phyloP scores from a whole-genome alignment of 37 sponge, comb jelly and placozoan genomes.

The Ephydatia muelleri region DNA sequence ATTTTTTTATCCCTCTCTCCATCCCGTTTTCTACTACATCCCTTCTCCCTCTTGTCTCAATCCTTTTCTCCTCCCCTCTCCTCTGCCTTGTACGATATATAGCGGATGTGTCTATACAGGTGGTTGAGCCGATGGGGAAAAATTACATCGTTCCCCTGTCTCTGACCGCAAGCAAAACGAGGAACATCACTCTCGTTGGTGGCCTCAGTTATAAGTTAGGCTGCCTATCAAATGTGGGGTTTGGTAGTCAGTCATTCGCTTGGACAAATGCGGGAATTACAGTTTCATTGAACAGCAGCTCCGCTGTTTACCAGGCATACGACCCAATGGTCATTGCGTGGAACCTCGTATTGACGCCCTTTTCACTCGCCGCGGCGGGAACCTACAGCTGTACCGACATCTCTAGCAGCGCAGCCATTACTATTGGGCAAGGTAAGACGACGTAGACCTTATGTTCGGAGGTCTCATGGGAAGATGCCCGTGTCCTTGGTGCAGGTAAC shows the following conservation, averaged over 20 bases:
- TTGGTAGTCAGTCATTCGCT: background rate
- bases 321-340: background rate
- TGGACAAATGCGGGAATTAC: background rate
- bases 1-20: background rate
- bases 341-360: background rate
- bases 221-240: background rate
- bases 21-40: too few relatives aligned
- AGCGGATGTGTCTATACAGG: background rate
- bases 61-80: background rate
- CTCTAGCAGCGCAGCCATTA: background rate
- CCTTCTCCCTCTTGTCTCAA: background rate
- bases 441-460: background rate
- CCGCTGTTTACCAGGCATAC: background rate
- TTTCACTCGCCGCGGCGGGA: background rate
- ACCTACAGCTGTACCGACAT: background rate
- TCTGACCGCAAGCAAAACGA: background rate
- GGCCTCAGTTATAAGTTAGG: background rate
- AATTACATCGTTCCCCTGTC: background rate
- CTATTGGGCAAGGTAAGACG: slow-evolving; percentile 5
- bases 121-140: background rate
- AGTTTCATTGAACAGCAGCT: background rate
- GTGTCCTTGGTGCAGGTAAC: background rate
- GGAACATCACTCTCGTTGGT: background rate
- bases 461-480: background rate
- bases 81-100: background rate